Conservation (phyloP, 1,140 invertebrate genomes). For the Drosophila ohnishii region DNA sequence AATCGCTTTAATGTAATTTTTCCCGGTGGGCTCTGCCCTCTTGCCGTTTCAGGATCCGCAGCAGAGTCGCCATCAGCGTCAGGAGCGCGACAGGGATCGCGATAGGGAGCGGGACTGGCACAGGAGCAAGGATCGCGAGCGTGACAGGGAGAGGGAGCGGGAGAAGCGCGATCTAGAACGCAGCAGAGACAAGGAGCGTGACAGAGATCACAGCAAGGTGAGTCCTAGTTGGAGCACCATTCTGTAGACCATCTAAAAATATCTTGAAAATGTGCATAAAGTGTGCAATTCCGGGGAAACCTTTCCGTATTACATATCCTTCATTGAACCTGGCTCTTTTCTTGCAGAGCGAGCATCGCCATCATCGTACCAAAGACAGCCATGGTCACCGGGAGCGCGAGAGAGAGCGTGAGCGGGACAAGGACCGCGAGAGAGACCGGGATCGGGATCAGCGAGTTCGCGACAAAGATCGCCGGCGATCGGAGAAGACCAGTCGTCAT, state of each 20-base stretch:
- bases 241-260: too few species aligned
- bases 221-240: background rate
- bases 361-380: constrained; percentile 62
- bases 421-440: constrained; percentile 42
- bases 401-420: constrained; percentile 32
- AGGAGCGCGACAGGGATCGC: constrained; percentile 52
- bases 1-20: constrained; percentile 31
- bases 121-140: constrained; percentile 25
- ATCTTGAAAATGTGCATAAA: background rate
- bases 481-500: constrained; percentile 24
- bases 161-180: constrained; percentile 33
- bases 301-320: background rate
- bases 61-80: constrained; percentile 28
- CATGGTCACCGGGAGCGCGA: constrained; percentile 55
- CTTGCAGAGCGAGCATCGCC: constrained; percentile 44
- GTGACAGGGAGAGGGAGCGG: constrained; percentile 37
- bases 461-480: constrained; percentile 21
- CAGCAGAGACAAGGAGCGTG: constrained; percentile 28
- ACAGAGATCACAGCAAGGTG: constrained; percentile 44
- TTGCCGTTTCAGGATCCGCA: constrained; percentile 56
- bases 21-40: constrained; percentile 7
- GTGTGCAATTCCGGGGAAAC: background rate
- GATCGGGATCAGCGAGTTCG: constrained; percentile 42
- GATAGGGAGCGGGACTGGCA: constrained; percentile 47
- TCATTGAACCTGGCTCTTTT: background rate